Percentiles rank a stretch among this genome's conserved stretches.
Evolutionary conservation across 1,140 invertebrate genomes (phyloP).

Genomic region (Hylaeus volcanicus): DNA sequence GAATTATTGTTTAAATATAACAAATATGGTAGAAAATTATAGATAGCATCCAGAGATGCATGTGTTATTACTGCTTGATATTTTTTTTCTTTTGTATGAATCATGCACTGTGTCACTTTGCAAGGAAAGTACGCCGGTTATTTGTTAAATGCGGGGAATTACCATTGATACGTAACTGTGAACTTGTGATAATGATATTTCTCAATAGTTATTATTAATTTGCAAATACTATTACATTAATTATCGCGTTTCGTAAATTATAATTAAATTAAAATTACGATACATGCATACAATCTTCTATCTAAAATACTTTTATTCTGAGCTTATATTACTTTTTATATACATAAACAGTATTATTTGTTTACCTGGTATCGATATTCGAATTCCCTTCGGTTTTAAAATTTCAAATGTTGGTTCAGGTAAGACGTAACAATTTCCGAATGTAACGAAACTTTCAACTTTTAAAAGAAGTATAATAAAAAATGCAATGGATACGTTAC

Average conservation of each 20-base stretch:
- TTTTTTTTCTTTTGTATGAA: not conserved
- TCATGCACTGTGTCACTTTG: not conserved
- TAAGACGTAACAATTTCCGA: constrained; percentile 58
- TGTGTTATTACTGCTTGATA: not conserved
- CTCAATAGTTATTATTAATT: no score
- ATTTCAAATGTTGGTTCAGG: constrained; percentile 63
- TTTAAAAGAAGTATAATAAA: not conserved
- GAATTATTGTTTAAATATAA: no score
- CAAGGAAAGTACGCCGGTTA: not conserved
- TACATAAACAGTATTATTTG: not conserved
- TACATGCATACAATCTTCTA: no score
- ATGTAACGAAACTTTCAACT: not conserved
- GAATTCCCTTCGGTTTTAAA: constrained; percentile 62
- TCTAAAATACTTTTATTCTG: not conserved
- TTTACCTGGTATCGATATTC: constrained; percentile 65
- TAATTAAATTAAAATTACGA: no score
- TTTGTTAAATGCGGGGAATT: not conserved
- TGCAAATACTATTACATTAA: no score
- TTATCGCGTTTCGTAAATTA: no score
- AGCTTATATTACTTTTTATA: not conserved
- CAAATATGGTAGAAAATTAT: no score
- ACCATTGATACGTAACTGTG: not conserved
- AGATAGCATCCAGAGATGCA: no score
- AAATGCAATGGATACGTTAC: not conserved
- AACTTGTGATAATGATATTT: no score